Evolutionary conservation across 2,888 invertebrate genomes (phyloP).

Genomic region (Eupeodes luniger): DNA sequence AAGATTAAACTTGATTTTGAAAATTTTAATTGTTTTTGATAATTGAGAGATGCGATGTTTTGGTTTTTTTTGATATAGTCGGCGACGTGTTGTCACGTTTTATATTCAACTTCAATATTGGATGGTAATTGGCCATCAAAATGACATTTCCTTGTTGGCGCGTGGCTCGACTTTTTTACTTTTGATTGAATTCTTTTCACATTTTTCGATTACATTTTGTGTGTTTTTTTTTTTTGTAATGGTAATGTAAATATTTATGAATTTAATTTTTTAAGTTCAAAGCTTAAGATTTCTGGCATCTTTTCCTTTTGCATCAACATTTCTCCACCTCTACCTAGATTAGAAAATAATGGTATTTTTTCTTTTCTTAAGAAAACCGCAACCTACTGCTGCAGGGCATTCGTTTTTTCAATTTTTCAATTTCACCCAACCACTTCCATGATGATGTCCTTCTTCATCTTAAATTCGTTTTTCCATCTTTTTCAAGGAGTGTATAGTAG

Average conservation of each 20-base stretch:
- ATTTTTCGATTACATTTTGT: background rate
- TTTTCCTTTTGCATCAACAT: background rate
- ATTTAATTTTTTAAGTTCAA: constrained; percentile 66
- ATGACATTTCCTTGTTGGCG: constrained; percentile 65
- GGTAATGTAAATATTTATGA: constrained; percentile 44
- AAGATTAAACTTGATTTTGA: constrained; percentile 76
- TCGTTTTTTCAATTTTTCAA: constrained; percentile 60
- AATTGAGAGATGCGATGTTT: constrained; percentile 66
- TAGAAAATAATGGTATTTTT: constrained; percentile 13
- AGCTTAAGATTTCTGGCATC: constrained; percentile 46
- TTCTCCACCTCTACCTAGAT: background rate
- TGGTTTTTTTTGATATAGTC: background rate
- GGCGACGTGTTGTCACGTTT: constrained; percentile 50
- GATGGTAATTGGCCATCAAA: constrained; percentile 58
- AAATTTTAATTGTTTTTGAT: constrained; percentile 75
- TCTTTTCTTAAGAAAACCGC: constrained; percentile 58
- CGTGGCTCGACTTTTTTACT: constrained; percentile 15
- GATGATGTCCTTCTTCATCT: constrained; percentile 42
- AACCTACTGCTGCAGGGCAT: constrained; percentile 71
- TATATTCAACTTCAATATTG: constrained; percentile 38
- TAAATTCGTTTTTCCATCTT: constrained; percentile 34
- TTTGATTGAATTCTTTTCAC: background rate
- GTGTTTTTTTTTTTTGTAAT: background rate
- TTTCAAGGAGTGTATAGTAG: background rate
- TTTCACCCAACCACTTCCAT: constrained; percentile 63